phyloP scores from a whole-genome alignment of 2,888 invertebrate genomes.

The Agrenia bidenticulata region DNA sequence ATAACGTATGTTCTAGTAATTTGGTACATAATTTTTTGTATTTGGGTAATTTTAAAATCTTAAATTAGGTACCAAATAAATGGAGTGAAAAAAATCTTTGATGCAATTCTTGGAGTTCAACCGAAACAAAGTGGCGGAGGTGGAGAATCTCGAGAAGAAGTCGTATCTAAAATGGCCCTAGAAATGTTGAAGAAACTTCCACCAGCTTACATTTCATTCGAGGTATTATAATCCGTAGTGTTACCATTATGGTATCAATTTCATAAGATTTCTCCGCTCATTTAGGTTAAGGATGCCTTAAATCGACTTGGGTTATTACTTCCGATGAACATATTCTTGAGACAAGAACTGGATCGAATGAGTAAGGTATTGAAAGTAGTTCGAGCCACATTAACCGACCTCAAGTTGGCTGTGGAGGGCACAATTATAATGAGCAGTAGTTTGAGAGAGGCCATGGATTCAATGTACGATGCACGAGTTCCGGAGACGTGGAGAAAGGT shows the following conservation, averaged over 20 bases:
- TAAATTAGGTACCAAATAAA: slow-evolving; percentile 79
- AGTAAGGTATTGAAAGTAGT: slow-evolving; percentile 80
- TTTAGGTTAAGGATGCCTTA: slow-evolving; percentile 74
- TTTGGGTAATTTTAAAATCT: background rate
- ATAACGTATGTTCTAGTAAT: slow-evolving; percentile 61
- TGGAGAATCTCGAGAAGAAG: slow-evolving; percentile 88
- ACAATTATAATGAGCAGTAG: slow-evolving; percentile 96
- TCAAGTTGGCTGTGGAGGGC: slow-evolving; percentile 89
- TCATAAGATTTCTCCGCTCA: background rate
- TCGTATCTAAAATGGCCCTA: slow-evolving; percentile 86
- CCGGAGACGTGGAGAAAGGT: slow-evolving; percentile 4
- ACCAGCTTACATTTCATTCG: slow-evolving; percentile 80
- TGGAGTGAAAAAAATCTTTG: slow-evolving; percentile 87
- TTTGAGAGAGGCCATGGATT: slow-evolving; percentile 82
- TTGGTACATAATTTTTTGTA: background rate
- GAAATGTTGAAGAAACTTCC: slow-evolving; percentile 90
- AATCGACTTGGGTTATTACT: slow-evolving; percentile 87
- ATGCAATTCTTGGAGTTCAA: slow-evolving; percentile 93
- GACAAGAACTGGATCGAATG: slow-evolving; percentile 75
- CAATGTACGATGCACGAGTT: slow-evolving; percentile 84
- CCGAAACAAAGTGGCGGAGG: slow-evolving; percentile 90
- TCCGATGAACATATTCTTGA: slow-evolving; percentile 93
- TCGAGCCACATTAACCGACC: slow-evolving; percentile 76
- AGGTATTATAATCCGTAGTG: slow-evolving; percentile 58
- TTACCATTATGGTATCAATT: background rate